Conservation (phyloP, 2,888 invertebrate species). For the Xanthorhoe designata region DNA sequence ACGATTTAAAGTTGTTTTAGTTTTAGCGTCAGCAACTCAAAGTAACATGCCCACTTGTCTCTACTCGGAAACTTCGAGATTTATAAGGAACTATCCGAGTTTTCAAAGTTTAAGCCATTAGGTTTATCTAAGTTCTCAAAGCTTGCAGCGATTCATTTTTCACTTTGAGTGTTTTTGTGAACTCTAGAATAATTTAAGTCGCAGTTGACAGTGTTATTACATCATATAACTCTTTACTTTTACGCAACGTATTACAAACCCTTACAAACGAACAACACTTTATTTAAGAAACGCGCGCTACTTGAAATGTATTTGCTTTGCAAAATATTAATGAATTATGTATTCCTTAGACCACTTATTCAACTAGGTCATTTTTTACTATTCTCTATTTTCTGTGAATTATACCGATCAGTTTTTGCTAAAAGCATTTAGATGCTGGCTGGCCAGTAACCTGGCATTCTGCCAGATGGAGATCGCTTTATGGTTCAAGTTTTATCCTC, state of each 20-base stretch:
- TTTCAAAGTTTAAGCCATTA: neutral
- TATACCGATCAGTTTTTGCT: slow-evolving; percentile 35
- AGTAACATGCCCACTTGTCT: slow-evolving; percentile 10
- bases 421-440: slow-evolving; percentile 35
- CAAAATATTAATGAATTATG: too few species aligned
- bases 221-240: neutral
- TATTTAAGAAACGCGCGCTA: neutral
- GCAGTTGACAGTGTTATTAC: neutral
- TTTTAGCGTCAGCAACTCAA: slow-evolving; percentile 8
- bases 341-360: slow-evolving; percentile 6
- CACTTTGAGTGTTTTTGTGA: neutral
- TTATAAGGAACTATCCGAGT: slow-evolving; percentile 17
- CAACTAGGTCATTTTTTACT: slow-evolving; percentile 29
- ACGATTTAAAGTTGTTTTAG: slow-evolving; percentile 14
- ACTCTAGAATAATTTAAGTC: neutral
- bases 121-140: neutral
- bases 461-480: slow-evolving; percentile 35
- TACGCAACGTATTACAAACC: neutral
- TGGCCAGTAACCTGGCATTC: slow-evolving; percentile 34
- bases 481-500: slow-evolving; percentile 28
- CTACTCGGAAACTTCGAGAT: slow-evolving; percentile 23
- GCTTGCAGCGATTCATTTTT: neutral
- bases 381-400: slow-evolving; percentile 19
- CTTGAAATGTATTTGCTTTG: neutral
- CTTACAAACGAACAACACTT: neutral